Evolutionary conservation across 1,140 invertebrate species (phyloP), one percentile per base, ranked within the genome.

Genomic region (Amphibalanus amphitrite): DNA sequence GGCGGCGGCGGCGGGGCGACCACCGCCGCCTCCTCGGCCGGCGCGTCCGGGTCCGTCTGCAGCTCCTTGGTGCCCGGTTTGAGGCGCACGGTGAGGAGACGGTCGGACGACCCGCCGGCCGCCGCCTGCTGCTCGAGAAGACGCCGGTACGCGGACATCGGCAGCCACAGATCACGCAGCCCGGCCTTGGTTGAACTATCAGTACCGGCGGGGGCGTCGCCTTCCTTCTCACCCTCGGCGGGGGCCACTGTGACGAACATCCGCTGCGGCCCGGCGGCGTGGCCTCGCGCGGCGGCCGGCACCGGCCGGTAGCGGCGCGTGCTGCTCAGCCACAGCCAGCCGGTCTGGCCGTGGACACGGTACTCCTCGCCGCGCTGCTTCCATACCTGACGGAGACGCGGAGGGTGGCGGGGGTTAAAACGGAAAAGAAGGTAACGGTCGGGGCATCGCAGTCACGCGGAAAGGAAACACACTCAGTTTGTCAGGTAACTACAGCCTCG

Each of bases 321-420:
- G 17, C 47, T 59, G 47, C 47, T 59, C 47, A 93, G 82, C 94
- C 95, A 98, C 23, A 90, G 79, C 95, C 95, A 98, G 13, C 95
- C 95, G 86, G 93, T 94, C 76, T 93, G 89, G 0, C 93, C 93
- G 77, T 94, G 93, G 29, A 97, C 88, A 75, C 96, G 83, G 79
- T 97, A 98, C 78, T 98, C 95, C 81, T 98, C 96, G 10, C 95
- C 96, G 82, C 95, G 96, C 81, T 97, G 93, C 79, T 98, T 98
- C 91, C 92, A 95, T 25, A 91, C 85, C 80, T 92, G 87, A 59
- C 74, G 29, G 75, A 69, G 29, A 68, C 20, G 65, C 72, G 13
- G 30, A 38, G n/a, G n/a, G n/a, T n/a, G n/a, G n/a, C n/a, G n/a
- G n/a, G n/a, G n/a, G n/a, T n/a, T n/a, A n/a, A n/a, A n/a, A n/a